Evolutionary conservation across 2,888 invertebrate genomes (phyloP).

Genomic region (Ophioninae sp.): DNA sequence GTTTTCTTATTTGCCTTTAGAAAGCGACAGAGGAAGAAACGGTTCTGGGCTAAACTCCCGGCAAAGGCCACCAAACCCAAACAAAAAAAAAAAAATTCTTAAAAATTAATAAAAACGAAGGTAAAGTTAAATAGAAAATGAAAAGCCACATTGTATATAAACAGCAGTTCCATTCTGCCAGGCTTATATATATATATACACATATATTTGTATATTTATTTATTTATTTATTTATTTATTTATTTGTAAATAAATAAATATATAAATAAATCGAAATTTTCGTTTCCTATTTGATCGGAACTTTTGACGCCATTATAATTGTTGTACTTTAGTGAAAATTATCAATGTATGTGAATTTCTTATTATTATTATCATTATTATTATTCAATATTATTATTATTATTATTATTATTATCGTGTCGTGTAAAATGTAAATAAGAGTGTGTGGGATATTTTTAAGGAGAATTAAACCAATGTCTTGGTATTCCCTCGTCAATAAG

Average conservation of each 20-base stretch:
- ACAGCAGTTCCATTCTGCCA: conserved; percentile 51
- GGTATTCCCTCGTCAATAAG: neutral
- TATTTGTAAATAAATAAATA: no score
- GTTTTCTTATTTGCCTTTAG: neutral
- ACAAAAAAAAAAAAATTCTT: conserved; percentile 27
- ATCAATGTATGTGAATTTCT: conserved; percentile 9
- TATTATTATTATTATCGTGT: conserved; percentile 33
- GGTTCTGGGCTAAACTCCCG: conserved; percentile 70
- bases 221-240: no score
- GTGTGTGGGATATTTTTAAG: conserved; percentile 41
- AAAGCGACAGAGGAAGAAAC: conserved; percentile 69
- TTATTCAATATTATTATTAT: conserved; percentile 46
- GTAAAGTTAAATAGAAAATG: conserved; percentile 41
- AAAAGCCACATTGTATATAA: conserved; percentile 70
- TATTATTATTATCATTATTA: conserved; percentile 53
- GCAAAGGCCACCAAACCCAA: conserved; percentile 62
- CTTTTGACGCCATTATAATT: no score
- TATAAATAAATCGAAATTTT: no score
- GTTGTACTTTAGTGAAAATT: neutral
- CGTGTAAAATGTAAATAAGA: conserved; percentile 41
- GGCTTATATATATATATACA: conserved; percentile 45
- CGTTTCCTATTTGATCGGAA: no score
- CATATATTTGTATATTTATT: no score
- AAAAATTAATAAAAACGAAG: conserved; percentile 33
- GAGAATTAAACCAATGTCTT: conserved; percentile 3